Evolutionary conservation across 2,888 invertebrate genomes (phyloP).

Genomic region (Himalopsyche japonica): DNA sequence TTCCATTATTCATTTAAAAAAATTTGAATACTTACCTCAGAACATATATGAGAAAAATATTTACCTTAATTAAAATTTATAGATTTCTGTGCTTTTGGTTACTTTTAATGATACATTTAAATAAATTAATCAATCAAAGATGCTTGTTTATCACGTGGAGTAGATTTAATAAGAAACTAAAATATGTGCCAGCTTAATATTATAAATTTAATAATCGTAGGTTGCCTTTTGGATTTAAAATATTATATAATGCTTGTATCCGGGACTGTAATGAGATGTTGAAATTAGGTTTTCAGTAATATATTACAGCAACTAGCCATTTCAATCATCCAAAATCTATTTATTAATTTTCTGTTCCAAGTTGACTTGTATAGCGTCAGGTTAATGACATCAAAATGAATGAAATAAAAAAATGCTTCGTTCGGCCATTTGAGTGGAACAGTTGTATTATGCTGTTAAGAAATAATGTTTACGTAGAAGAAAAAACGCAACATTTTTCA

Average conservation of each 20-base stretch:
- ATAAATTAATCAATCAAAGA: too few relatives aligned
- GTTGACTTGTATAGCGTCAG: neutral
- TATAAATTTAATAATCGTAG: too few relatives aligned
- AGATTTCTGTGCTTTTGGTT: too few relatives aligned
- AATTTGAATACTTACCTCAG: too few relatives aligned
- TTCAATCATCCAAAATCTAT: neutral
- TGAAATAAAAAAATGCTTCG: neutral
- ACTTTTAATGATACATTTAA: too few relatives aligned
- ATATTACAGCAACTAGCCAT: neutral
- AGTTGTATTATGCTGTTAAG: neutral
- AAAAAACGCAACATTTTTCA: neutral
- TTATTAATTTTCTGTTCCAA: neutral
- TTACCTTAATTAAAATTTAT: too few relatives aligned
- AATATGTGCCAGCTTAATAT: too few relatives aligned
- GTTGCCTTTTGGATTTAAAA: too few relatives aligned
- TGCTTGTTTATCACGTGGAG: too few relatives aligned
- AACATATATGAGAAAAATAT: too few relatives aligned
- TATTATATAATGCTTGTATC: neutral
- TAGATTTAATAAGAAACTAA: too few relatives aligned
- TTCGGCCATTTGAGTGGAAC: neutral
- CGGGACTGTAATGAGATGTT: neutral
- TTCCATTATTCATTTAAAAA: too few relatives aligned
- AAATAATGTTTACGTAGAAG: neutral
- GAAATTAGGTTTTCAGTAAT: neutral
- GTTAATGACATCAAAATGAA: neutral